Evolutionary conservation across 1,140 invertebrate species (phyloP), one percentile per base, ranked within the genome.

Genomic region (Tetranychus cinnabarinus): DNA sequence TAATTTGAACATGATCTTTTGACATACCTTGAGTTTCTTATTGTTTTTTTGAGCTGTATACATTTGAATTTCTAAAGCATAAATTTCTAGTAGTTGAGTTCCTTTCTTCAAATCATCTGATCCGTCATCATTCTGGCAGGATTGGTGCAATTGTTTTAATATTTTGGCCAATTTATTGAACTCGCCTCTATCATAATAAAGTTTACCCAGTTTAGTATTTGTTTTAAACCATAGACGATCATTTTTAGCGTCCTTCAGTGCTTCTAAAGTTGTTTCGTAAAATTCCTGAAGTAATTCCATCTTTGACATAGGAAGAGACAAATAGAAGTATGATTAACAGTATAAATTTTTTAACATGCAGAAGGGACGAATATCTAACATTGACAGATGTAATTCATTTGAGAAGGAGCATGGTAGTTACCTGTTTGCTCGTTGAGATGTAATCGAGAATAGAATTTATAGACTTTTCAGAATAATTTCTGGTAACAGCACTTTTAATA

Each of bases 211-310:
- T 77, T 99, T 99, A 2, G 92, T 97, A 71, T 98, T 98, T 6
- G 96, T 99, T 77, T 99, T 98, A 72, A 99, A 99, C 96, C 96
- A 99, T 45, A 98, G 74, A 66, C 96, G 78, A 75, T 99, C 96
- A 77, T 99, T 99, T 73, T 97, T 97, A 0, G 92, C 90, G 80
- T 97, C 90, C 73, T 93, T 95, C 58, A 98, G 76, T 42, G 93
- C 92, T 75, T 98, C 92, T 69, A 98, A 75, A 2, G 93, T 98
- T 35, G 93, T 98, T 76, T 98, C 91, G 77, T 98, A 99, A 73
- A 99, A 98, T 72, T 98, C 86, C 80, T 98, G 95, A 35, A 99
- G 73, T n/a, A 99, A 74, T 71, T 93, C 89, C 90, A 97, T 98
- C 87, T 97, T 42, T 68, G 15, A 48, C n/a, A 61, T 62, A 63